Conservation (phyloP, 2,797 vertebrate genomes). For the Acomys russatus region DNA sequence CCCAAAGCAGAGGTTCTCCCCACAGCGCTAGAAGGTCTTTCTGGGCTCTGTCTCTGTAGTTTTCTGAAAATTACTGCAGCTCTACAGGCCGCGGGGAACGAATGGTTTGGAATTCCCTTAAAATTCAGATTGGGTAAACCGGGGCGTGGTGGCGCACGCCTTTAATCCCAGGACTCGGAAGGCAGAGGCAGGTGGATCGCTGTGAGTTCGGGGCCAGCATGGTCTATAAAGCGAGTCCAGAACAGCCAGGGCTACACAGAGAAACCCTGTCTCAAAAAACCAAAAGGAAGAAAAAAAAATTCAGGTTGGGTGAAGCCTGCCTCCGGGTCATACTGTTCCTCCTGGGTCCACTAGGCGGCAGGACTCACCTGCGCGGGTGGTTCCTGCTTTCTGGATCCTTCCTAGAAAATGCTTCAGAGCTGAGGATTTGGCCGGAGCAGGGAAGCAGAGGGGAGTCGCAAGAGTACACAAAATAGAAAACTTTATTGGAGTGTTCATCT, state of each 20-base stretch:
- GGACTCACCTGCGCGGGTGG: not conserved
- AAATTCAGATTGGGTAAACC: too few species aligned
- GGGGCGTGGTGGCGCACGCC: too few species aligned
- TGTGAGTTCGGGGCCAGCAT: too few species aligned
- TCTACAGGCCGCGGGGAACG: not conserved
- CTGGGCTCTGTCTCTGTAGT: not conserved
- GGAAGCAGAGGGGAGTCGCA: not conserved
- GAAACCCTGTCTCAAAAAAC: too few species aligned
- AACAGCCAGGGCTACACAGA: too few species aligned
- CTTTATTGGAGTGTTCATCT: constrained; percentile 79
- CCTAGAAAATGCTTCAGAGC: not conserved
- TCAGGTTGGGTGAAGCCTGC: too few species aligned
- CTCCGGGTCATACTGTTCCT: not conserved
- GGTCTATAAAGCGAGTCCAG: too few species aligned
- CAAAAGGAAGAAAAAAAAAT: too few species aligned
- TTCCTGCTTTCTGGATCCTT: not conserved
- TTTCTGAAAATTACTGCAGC: too few species aligned
- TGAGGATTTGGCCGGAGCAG: not conserved
- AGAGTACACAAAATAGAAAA: constrained; percentile 79
- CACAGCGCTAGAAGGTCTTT: not conserved
- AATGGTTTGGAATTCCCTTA: not conserved
- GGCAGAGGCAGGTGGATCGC: too few species aligned
- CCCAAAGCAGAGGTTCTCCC: not conserved
- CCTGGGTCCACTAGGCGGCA: constrained; percentile 69
- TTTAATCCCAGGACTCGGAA: too few species aligned